phyloP scores from a whole-genome alignment of 2,797 vertebrate genomes.

The Protosalanx chinensis region DNA sequence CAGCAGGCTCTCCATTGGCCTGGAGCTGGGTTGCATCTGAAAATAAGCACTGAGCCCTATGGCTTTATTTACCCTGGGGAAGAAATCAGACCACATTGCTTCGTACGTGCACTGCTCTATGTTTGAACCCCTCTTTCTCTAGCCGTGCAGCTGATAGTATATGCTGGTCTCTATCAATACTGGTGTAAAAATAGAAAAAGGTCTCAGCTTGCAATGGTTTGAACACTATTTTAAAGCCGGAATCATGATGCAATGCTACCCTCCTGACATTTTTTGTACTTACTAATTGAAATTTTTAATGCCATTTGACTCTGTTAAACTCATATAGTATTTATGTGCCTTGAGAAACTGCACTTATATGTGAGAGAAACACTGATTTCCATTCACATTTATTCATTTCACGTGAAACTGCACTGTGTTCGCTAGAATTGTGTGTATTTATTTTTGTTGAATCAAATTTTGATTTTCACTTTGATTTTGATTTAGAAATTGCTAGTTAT shows the following conservation, averaged over 20 bases:
- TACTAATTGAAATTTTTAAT: conserved; percentile 49
- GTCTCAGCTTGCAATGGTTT: conserved; percentile 48
- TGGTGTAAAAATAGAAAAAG: conserved; percentile 64
- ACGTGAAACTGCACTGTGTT: conserved; percentile 13
- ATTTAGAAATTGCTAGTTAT: too few species aligned
- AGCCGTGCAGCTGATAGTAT: conserved; percentile 46
- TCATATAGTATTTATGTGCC: conserved; percentile 46
- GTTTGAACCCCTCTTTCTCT: conserved; percentile 48
- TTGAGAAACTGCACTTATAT: conserved; percentile 30
- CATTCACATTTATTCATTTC: too few species aligned
- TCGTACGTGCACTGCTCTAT: conserved; percentile 19
- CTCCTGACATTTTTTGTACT: conserved; percentile 56
- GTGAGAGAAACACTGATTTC: conserved; percentile 12
- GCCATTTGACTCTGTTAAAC: conserved; percentile 43
- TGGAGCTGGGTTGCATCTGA: conserved; percentile 7
- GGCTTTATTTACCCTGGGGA: conserved; percentile 37
- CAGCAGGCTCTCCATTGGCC: conserved; percentile 12
- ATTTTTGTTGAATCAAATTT: conserved; percentile 2
- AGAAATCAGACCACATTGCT: conserved; percentile 39
- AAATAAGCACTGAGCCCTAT: conserved; percentile 21
- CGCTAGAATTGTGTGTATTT: background rate
- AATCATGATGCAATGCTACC: conserved; percentile 53
- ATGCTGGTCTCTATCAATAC: conserved; percentile 52
- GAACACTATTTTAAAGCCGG: conserved; percentile 66
- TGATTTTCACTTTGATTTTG: background rate